Base-by-base conservation (phyloP, 2,113 vertebrate species). In the Pyxicephalus adspersus region DNA sequence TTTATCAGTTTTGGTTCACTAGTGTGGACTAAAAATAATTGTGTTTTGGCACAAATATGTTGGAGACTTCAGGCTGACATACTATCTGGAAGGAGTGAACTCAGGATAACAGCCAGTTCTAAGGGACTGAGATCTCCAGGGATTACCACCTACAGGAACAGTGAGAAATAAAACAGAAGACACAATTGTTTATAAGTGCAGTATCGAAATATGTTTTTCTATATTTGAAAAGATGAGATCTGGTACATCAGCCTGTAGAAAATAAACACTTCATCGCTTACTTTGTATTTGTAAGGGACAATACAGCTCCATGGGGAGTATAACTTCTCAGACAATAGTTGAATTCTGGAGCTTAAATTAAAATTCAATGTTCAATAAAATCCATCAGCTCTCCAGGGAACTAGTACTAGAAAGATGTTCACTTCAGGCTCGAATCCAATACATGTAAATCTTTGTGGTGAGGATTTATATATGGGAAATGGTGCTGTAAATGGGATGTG, bases 301-400 rank as follows among this genome's bases (percentile, higher is more conserved):
- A 31, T 38, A 66, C 64, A 23, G 64, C 64, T 66, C 29, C 31
- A 16, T 31, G 22, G 28, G 29, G 31, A 45, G 20, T 34, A 38
- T 22, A 66, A 66, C 19, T 66, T 23, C 25, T 7, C 15, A 70
- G 38, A 26, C 25, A 52, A 70, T 70, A 4, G 66, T 26, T 0
- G 11, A 52, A 26, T 52, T 68, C n/a, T 17, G 22, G 15, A 51
- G 50, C 25, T 22, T 19, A 70, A 70, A 70, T 70, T 18, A 52
- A 70, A 70, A 26, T 70, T 70, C 45, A 19, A 70, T 70, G 38
- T 52, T 70, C 22, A 52, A 25, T 26, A 70, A 70, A 51, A 70
- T 26, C 16, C 15, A 13, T 38, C 19, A 26, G 50, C 45, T 52
- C 66, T 51, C 66, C 66, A 26, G 66, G 23, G 66, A 70, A 51